Conservation (phyloP, 2,113 vertebrate species). For the Himantopus leucocephalus region DNA sequence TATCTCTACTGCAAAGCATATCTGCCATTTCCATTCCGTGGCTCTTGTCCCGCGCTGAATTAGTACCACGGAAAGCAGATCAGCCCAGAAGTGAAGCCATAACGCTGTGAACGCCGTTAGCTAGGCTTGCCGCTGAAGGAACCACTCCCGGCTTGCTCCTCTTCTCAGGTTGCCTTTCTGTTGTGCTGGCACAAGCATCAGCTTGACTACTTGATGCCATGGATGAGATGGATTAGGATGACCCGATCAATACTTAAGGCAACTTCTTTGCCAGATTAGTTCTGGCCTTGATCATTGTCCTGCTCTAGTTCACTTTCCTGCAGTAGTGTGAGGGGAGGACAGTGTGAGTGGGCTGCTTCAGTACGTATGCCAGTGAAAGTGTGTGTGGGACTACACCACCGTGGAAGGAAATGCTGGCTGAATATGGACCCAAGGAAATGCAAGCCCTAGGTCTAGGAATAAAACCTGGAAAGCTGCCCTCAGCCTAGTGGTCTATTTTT, state of each 20-base stretch:
- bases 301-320: background rate
- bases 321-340: background rate
- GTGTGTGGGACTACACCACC: background rate
- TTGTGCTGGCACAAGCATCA: background rate
- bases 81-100: background rate
- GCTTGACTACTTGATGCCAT: background rate
- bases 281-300: background rate
- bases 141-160: background rate
- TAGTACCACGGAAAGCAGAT: background rate
- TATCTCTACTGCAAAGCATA: background rate
- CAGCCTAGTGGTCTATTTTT: background rate
- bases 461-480: slow-evolving; percentile 9
- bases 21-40: background rate
- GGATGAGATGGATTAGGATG: background rate
- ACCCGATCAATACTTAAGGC: background rate
- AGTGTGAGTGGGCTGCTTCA: background rate
- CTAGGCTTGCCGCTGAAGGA: background rate
- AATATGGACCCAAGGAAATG: background rate
- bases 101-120: background rate
- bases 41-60: background rate
- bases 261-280: background rate
- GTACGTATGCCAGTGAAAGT: background rate
- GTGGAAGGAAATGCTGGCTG: background rate
- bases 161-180: background rate
- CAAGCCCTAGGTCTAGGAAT: background rate